Base-by-base conservation (phyloP, 2,888 invertebrate genomes). In the Micoletzkya japonica region DNA sequence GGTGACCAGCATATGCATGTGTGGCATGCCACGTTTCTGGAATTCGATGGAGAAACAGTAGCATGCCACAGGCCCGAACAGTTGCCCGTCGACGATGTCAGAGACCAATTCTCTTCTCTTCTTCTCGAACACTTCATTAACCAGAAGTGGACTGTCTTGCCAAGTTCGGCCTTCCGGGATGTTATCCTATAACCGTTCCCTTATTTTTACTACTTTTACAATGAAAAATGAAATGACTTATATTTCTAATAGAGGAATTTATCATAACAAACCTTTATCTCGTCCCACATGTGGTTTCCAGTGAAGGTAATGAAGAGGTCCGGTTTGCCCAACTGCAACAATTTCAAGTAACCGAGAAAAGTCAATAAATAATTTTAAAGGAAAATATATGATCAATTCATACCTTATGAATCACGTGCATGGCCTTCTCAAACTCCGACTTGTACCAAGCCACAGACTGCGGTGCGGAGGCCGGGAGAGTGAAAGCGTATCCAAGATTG, bases 1-100 rank as follows among this genome's bases (percentile, higher is more conserved):
- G 20, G 63, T 63, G 1, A 63, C 50, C 1, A 63, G 14, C 1
- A 63, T 1, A n/a, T 63, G 63, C 49, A 63, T 32, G 36, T 63
- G 63, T 4, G 63, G 63, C 63, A 63, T 63, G 1, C 63, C 63
- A n/a, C 63, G 28, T 32, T 63, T 63, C 32, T 63, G 63, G 24
- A 63, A 63, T 14, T 63, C 63, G 4, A 49, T 49, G 4, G n/a
- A n/a, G 4, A 32, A 63, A n/a, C 63, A 63, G 17, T 32, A 49
- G 24, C 30, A 30, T 6, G 32, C 63, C 2, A 44, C 63, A 3
- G 44, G 44, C 30, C 63, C 63, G 28, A 63, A 63, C 4, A 63
- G 28, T 49, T 63, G 30, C 20, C 26, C 10, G 2, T 49, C 63
- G 1, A 32, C n/a, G 24, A 63, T 28, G 24, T 63, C 63, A 20